Evolutionary conservation across 2,113 vertebrate species (phyloP).

Genomic region (Salvator merianae): DNA sequence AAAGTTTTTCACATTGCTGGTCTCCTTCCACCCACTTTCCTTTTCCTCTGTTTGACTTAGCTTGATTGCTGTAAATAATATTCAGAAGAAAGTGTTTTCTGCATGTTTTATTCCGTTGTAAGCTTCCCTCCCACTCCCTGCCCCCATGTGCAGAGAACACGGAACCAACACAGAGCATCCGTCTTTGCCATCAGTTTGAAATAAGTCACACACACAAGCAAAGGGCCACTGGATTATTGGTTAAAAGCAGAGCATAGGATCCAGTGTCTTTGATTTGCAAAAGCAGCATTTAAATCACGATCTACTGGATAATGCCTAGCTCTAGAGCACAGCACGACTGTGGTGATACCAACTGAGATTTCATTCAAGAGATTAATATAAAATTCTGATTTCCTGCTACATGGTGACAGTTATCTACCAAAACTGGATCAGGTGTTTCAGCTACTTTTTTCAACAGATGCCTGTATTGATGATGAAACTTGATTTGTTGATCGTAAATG

Average conservation of each 20-base stretch:
- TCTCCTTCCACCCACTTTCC: neutral
- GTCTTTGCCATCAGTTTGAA: constrained; percentile 24
- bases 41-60: neutral
- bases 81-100: constrained; percentile 13
- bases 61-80: constrained; percentile 4
- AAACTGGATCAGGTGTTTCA: neutral
- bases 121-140: constrained; percentile 33
- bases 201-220: constrained; percentile 14
- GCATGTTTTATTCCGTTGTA: constrained; percentile 33
- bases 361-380: neutral
- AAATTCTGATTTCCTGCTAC: neutral
- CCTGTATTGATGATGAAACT: neutral
- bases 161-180: constrained; percentile 1
- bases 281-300: neutral
- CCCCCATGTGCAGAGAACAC: constrained; percentile 23
- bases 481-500: neutral
- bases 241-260: neutral
- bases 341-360: neutral
- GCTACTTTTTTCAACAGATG: neutral
- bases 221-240: neutral
- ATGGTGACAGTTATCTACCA: neutral
- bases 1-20: neutral
- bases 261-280: neutral
- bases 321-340: neutral
- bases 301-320: neutral